phyloP scores from a whole-genome alignment of 2,888 invertebrate genomes.

The Archips xylosteana region DNA sequence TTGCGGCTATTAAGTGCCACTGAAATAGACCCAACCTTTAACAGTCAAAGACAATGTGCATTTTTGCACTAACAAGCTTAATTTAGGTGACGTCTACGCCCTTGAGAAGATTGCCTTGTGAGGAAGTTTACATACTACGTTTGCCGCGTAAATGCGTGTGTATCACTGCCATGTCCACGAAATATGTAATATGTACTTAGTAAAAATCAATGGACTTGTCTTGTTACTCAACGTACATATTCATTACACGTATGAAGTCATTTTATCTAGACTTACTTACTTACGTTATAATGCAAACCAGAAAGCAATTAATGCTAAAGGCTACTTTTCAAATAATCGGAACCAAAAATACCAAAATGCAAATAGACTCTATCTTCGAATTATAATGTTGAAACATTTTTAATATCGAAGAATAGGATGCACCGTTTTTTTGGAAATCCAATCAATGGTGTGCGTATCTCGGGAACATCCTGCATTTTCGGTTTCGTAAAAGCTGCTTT shows the following conservation, averaged over 20 bases:
- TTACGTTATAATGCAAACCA: not conserved
- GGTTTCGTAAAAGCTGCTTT: slow-evolving; percentile 39
- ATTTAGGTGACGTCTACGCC: too few species aligned
- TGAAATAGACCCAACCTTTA: too few species aligned
- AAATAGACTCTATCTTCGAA: slow-evolving; percentile 8
- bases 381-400: slow-evolving; percentile 8
- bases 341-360: not conserved
- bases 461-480: slow-evolving; percentile 36
- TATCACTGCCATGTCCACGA: too few species aligned
- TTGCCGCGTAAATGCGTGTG: too few species aligned
- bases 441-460: slow-evolving; percentile 35
- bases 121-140: too few species aligned
- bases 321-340: not conserved
- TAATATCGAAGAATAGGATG: slow-evolving; percentile 6
- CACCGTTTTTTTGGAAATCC: slow-evolving; percentile 15
- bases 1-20: too few species aligned
- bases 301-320: not conserved
- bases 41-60: too few species aligned
- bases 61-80: too few species aligned
- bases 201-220: too few species aligned
- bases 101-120: too few species aligned
- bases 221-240: too few species aligned
- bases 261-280: not conserved
- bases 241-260: not conserved
- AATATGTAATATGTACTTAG: too few species aligned